Conservation (phyloP, 2,113 vertebrate species). For the Saguinus imperator region DNA sequence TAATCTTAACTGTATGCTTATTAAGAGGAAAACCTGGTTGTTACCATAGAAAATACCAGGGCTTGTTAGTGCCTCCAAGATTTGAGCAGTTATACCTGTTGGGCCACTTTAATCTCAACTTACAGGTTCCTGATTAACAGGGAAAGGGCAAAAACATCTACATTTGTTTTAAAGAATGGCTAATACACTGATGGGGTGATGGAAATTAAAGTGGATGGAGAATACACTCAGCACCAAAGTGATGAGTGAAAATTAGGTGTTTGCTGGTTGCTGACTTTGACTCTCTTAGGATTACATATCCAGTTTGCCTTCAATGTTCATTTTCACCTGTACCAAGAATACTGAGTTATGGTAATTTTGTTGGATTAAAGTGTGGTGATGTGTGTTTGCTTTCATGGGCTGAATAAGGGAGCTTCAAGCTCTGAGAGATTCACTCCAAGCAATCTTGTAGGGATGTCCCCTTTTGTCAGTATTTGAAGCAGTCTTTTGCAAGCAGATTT, state of each 20-base stretch:
- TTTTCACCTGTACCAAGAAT: slow-evolving; percentile 47
- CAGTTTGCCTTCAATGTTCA: slow-evolving; percentile 33
- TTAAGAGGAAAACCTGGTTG: background rate
- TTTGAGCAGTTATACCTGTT: slow-evolving; percentile 50
- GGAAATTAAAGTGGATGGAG: background rate
- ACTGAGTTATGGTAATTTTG: background rate
- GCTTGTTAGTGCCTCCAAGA: background rate
- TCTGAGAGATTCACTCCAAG: slow-evolving; percentile 24
- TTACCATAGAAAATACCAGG: slow-evolving; percentile 19
- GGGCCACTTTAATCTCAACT: background rate
- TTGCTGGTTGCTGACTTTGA: background rate
- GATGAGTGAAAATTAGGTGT: slow-evolving; percentile 7
- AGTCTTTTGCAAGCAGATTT: slow-evolving; percentile 39
- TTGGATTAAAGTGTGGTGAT: background rate
- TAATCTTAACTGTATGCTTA: background rate
- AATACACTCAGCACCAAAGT: background rate
- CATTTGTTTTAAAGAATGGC: slow-evolving; percentile 43
- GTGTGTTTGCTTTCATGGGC: background rate
- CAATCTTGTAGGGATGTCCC: background rate
- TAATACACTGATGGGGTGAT: background rate
- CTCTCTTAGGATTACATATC: slow-evolving; percentile 35
- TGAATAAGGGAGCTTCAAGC: background rate
- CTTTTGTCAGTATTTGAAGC: slow-evolving; percentile 34
- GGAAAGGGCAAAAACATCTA: slow-evolving; percentile 36
- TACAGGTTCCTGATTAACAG: slow-evolving; percentile 51